Percentiles rank a stretch among this genome's conserved stretches.
Conservation (phyloP, 2,113 vertebrate genomes). For the Hemichromis elongatus region DNA sequence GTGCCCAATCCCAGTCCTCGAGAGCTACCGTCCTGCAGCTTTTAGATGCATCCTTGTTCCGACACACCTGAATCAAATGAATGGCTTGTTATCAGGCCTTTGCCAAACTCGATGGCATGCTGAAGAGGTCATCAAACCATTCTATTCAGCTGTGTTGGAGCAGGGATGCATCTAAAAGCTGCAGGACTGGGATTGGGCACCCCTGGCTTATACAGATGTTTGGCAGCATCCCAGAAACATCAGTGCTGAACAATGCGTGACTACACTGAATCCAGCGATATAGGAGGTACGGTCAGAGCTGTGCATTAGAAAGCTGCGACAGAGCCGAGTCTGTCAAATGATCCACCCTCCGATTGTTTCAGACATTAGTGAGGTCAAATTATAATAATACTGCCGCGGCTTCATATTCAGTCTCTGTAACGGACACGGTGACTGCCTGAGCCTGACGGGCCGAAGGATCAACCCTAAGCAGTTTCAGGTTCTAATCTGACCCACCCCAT, state of each 20-base stretch:
- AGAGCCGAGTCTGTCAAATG: not conserved
- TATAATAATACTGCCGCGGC: not conserved
- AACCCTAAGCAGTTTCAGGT: not conserved
- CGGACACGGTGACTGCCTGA: not conserved
- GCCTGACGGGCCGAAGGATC: not conserved
- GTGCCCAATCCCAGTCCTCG: too few relatives aligned
- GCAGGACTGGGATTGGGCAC: too few relatives aligned
- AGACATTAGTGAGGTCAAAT: rapidly evolving
- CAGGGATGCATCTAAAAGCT: too few relatives aligned
- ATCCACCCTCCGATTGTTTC: not conserved
- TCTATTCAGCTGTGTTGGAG: too few relatives aligned
- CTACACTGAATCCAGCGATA: not conserved
- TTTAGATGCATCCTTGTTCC: too few relatives aligned
- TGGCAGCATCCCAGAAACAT: not conserved
- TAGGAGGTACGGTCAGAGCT: not conserved
- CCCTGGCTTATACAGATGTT: not conserved
- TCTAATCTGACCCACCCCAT: not conserved
- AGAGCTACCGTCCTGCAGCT: too few relatives aligned
- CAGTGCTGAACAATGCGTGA: not conserved
- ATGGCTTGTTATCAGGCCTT: too few relatives aligned
- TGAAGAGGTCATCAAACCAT: too few relatives aligned
- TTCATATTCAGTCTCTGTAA: not conserved
- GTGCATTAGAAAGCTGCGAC: not conserved
- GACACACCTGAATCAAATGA: too few relatives aligned
- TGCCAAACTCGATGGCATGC: too few relatives aligned